Percentiles rank a stretch among this genome's conserved stretches.
Conservation (phyloP, 2,113 vertebrate species). For the Pituophis catenifer region DNA sequence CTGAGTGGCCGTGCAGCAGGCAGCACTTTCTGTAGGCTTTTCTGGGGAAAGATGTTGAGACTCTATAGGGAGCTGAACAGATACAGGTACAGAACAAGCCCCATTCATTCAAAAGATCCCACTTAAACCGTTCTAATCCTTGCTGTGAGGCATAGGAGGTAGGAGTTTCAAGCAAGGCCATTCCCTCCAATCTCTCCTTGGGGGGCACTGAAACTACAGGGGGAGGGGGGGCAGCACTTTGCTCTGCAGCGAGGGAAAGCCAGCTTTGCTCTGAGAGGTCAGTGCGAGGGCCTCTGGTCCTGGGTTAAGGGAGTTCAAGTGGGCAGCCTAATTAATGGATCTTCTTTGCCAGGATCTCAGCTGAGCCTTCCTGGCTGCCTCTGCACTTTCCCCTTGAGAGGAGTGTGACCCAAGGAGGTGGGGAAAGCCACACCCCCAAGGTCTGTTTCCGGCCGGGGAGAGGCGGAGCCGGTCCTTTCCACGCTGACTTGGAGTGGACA, state of each 20-base stretch:
- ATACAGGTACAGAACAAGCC: not conserved
- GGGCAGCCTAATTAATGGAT: not conserved
- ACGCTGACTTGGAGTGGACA: not conserved
- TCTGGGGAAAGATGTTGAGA: conserved; percentile 43
- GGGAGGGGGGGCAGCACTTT: not conserved
- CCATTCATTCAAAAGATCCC: not conserved
- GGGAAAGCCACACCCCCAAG: rapidly evolving
- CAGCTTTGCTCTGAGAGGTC: conserved; percentile 17
- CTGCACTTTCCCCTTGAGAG: rapidly evolving
- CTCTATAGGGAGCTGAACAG: not conserved
- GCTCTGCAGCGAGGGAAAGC: rapidly evolving
- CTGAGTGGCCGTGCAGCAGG: not conserved
- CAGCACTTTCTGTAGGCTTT: conserved; percentile 35
- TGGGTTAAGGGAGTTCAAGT: not conserved
- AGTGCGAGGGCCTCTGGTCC: not conserved
- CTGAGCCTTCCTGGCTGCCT: not conserved
- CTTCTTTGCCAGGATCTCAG: not conserved
- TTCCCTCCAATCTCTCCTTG: not conserved
- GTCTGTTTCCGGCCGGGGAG: rapidly evolving
- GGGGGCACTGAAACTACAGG: not conserved
- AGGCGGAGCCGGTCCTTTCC: not conserved
- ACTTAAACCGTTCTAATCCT: not conserved
- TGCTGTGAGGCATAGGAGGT: not conserved
- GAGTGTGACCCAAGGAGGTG: rapidly evolving
- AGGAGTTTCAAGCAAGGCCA: not conserved